Conservation (phyloP, 2,113 vertebrate species). For the Toxostoma redivivum region DNA sequence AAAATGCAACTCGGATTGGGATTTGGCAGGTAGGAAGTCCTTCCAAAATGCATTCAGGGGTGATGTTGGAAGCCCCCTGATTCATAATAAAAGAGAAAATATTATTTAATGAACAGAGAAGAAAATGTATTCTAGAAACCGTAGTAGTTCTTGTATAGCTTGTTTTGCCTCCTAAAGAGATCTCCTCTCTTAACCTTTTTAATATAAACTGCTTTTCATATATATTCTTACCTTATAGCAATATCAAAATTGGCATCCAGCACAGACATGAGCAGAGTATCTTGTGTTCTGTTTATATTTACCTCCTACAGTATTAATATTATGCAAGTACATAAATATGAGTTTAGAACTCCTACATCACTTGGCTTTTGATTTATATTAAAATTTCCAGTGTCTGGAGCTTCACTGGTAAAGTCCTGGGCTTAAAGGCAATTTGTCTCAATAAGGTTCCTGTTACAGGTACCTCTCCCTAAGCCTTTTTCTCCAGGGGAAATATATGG, state of each 20-base stretch:
- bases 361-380: slow-evolving; percentile 8
- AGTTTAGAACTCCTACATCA: background rate
- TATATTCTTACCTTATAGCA: background rate
- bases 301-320: background rate
- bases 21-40: background rate
- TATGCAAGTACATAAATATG: background rate
- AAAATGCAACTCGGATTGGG: background rate
- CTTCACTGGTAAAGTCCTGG: background rate
- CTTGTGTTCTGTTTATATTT: background rate
- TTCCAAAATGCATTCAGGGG: background rate
- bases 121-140: background rate
- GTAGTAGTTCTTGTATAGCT: background rate
- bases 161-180: background rate
- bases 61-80: background rate
- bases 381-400: background rate
- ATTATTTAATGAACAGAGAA: background rate
- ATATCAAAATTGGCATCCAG: background rate
- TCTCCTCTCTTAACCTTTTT: background rate
- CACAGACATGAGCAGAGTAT: background rate
- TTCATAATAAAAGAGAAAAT: background rate
- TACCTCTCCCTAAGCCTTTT: background rate
- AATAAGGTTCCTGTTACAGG: background rate
- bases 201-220: background rate
- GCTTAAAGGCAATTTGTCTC: background rate
- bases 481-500: background rate